phyloP scores from a whole-genome alignment of 2,888 invertebrate species.

The Ectemnius cavifrons region DNA sequence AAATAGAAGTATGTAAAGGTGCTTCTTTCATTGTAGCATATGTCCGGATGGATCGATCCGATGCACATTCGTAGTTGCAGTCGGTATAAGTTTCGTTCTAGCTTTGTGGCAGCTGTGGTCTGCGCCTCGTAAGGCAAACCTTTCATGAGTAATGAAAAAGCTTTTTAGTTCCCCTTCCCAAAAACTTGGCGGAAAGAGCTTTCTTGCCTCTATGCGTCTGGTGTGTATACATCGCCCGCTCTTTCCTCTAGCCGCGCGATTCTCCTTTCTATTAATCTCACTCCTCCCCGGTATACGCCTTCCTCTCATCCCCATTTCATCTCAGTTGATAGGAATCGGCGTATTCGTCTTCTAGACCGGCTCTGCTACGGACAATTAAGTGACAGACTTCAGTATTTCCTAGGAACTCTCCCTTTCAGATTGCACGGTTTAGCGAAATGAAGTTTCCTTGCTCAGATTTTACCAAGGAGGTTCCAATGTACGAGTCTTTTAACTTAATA shows the following conservation, averaged over 20 bases:
- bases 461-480: too few relatives aligned
- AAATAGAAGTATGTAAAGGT: neutral
- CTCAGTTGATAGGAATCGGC: too few relatives aligned
- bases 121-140: constrained; percentile 13
- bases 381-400: too few relatives aligned
- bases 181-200: constrained; percentile 10
- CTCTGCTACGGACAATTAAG: too few relatives aligned
- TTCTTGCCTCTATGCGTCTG: constrained; percentile 1
- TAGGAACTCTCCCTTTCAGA: too few relatives aligned
- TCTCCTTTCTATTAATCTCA: neutral
- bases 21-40: constrained; percentile 2
- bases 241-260: neutral
- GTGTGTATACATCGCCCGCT: neutral
- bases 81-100: neutral
- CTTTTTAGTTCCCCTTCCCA: constrained; percentile 8
- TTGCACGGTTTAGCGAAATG: too few relatives aligned
- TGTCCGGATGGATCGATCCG: constrained; percentile 11
- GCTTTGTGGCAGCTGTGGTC: constrained; percentile 9
- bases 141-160: constrained; percentile 23
- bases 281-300: neutral
- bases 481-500: too few relatives aligned
- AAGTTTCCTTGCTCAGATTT: too few relatives aligned
- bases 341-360: too few relatives aligned
- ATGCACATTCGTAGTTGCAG: constrained; percentile 12
- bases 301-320: neutral